These are phyloP conservation scores for Harpagus bidentatus DNA, from an alignment of 2,113 vertebrate species.

Conservation along the genomic window DNA sequence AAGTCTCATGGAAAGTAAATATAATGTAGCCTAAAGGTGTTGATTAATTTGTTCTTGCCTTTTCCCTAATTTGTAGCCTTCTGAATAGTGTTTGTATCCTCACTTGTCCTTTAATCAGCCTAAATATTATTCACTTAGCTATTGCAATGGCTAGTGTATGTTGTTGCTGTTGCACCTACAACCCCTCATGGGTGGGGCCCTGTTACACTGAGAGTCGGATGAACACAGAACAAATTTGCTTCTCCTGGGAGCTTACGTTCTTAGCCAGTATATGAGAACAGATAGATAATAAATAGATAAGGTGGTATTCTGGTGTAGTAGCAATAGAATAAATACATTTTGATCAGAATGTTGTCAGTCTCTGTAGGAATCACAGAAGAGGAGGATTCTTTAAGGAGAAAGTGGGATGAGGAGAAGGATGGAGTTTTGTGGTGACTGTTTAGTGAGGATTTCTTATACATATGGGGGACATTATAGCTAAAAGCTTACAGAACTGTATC, in stretches of 20 bases:
- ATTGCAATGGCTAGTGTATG: not conserved
- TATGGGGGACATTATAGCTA: rapidly evolving
- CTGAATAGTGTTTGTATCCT: not conserved
- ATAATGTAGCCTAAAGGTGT: not conserved
- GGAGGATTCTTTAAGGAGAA: not conserved
- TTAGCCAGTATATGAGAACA: not conserved
- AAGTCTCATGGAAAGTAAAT: not conserved
- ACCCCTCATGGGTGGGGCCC: rapidly evolving
- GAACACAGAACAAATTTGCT: not conserved
- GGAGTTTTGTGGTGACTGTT: not conserved
- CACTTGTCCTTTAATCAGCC: not conserved
- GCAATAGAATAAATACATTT: not conserved
- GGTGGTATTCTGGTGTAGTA: not conserved
- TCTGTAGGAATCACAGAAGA: not conserved
- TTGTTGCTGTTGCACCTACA: not conserved
- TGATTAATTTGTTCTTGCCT: not conserved
- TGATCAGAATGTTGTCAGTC: not conserved
- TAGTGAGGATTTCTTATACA: not conserved
- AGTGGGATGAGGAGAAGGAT: not conserved
- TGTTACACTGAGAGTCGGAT: not conserved
- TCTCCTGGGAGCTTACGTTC: not conserved
- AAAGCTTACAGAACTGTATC: not conserved
- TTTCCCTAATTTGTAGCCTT: not conserved
- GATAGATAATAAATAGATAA: not conserved
- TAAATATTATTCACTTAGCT: not conserved